Conservation (phyloP, 2,888 invertebrate species). For the Euzophera pinguis region DNA sequence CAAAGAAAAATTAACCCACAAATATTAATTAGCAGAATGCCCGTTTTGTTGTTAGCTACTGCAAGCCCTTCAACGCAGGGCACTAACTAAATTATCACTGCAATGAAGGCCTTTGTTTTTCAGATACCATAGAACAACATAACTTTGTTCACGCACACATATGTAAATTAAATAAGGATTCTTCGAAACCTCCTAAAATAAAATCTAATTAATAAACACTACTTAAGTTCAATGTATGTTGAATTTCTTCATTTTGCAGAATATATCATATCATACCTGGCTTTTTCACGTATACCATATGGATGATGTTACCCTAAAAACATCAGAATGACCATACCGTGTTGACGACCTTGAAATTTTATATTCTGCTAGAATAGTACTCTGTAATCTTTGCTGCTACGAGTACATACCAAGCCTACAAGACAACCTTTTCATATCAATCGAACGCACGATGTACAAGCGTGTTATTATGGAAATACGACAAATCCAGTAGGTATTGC, state of each 20-base stretch:
- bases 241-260: too few species aligned
- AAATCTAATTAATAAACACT: too few species aligned
- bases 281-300: too few species aligned
- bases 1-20: not conserved
- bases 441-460: slow-evolving; percentile 30
- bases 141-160: slow-evolving; percentile 14
- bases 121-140: slow-evolving; percentile 19
- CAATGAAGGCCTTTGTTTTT: slow-evolving; percentile 27
- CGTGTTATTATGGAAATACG: slow-evolving; percentile 61
- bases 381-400: too few species aligned
- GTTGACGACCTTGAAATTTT: too few species aligned
- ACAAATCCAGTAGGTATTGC: slow-evolving; percentile 31
- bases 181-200: too few species aligned
- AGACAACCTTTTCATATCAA: slow-evolving; percentile 49
- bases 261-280: too few species aligned
- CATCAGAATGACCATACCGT: too few species aligned
- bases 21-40: slow-evolving; percentile 3
- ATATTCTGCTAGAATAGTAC: too few species aligned
- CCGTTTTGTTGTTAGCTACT: not conserved
- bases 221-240: too few species aligned
- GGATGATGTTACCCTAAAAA: too few species aligned
- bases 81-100: slow-evolving; percentile 24
- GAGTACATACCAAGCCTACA: too few species aligned
- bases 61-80: slow-evolving; percentile 1
- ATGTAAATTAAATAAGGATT: not conserved